Evolutionary conservation across 2,888 invertebrate species (phyloP), one percentile per base, ranked within the genome.

Genomic region (Trichopoda pennipes): DNA sequence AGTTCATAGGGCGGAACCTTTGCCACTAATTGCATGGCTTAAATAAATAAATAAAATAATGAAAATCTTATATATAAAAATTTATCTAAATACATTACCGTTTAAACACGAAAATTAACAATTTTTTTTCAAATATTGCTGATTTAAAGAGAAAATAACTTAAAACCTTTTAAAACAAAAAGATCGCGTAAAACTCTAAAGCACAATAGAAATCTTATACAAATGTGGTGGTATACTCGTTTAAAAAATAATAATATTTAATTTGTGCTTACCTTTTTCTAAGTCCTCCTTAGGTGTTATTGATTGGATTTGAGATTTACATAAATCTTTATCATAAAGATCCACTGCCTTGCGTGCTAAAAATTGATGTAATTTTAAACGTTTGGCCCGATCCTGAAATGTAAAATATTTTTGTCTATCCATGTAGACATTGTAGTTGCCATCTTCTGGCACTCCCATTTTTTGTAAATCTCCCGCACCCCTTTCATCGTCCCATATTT

Each of bases 401-500:
- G 95, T 94, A 51, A 96, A 93, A 86, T 94, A 94, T 89, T 96
- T 96, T 88, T 96, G 96, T 32, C 96, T 93, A 83, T 95, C 94
- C 87, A 94, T 94, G 90, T 96, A 96, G 64, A 95, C 93, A 61
- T 94, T 94, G 89, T 94, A 96, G 90, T 94, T 95, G 84, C 95
- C 92, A 89, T 93, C 93, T 51, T 92, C 92, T 6, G 86, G 86
- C 55, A 93, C 92, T 75, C 93, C 93, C 84, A 94, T 91, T 89
- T 94, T 94, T 28, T 92, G 87, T 80, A 96, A 91, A 89, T 96
- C 96, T 70, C 94, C 94, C 87, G 95, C 95, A 78, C 96, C 96
- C 87, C 95, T 93, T 89, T 96, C 96, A 35, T 94, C 94, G 89
- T 96, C 96, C 96, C 96, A 96, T 86, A 96, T 94, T 92, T 96